These are phyloP conservation scores for Hirtodrosophila cameraria DNA, from an alignment of 2,888 invertebrate genomes.

Conservation along the genomic window DNA sequence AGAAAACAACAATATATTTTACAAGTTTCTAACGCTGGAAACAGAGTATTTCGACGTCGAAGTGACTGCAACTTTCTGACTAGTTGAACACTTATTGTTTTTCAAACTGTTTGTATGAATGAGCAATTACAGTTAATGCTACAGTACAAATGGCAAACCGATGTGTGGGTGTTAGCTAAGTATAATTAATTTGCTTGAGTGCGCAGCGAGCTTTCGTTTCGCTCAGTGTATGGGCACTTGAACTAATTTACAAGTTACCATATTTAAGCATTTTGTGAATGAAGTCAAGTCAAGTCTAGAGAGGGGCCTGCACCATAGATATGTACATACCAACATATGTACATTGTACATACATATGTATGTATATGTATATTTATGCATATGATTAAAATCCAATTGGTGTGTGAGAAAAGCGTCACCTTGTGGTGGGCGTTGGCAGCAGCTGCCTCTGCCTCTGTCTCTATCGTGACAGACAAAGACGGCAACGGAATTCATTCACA, in stretches of 20 bases:
- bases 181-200: conserved; percentile 69
- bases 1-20: too few relatives aligned
- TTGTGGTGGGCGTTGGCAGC: conserved; percentile 64
- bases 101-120: conserved; percentile 42
- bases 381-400: conserved; percentile 70
- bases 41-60: too few relatives aligned
- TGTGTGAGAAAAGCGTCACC: conserved; percentile 51
- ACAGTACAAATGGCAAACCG: conserved; percentile 57
- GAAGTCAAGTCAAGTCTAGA: conserved; percentile 35
- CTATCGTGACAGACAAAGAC: conserved; percentile 31
- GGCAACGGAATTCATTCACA: conserved; percentile 69
- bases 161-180: conserved; percentile 41
- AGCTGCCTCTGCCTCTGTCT: conserved; percentile 21
- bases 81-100: conserved; percentile 1
- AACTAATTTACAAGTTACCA: conserved; percentile 77
- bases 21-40: too few relatives aligned
- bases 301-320: conserved; percentile 13
- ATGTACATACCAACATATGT: neutral
- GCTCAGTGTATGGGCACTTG: conserved; percentile 67
- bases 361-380: conserved; percentile 44
- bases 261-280: conserved; percentile 75
- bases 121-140: conserved; percentile 72
- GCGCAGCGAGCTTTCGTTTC: conserved; percentile 50
- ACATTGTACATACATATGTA: neutral
- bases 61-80: neutral